phyloP scores from a whole-genome alignment of 2,888 invertebrate genomes.

The Laspeyria flexula region DNA sequence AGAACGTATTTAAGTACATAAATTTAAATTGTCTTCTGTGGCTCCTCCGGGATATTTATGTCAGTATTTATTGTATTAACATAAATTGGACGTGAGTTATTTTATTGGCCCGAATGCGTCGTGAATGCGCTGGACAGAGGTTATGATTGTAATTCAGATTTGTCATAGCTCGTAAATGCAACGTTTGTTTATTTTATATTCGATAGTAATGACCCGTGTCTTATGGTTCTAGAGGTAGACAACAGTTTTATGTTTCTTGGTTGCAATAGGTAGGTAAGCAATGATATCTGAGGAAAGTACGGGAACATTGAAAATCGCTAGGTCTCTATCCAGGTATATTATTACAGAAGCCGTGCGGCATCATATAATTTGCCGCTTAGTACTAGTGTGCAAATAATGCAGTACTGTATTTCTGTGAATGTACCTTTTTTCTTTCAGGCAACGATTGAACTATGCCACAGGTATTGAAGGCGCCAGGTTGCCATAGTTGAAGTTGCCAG shows the following conservation, averaged over 20 bases:
- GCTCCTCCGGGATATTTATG: conserved; percentile 80
- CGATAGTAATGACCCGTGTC: conserved; percentile 24
- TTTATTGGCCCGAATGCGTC: conserved; percentile 79
- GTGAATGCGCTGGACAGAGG: conserved; percentile 77
- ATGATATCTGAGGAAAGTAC: no score
- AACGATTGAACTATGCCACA: no score
- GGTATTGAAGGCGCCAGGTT: no score
- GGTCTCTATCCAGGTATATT: no score
- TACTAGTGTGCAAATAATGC: no score
- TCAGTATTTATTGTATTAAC: conserved; percentile 85
- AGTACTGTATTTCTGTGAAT: no score
- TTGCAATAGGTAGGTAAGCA: no score
- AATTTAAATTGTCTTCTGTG: conserved; percentile 80
- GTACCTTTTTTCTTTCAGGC: no score
- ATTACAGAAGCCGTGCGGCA: no score
- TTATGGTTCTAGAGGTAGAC: conserved; percentile 34
- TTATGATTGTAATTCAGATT: conserved; percentile 81
- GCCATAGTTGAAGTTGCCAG: no score
- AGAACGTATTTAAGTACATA: conserved; percentile 64
- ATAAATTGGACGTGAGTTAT: conserved; percentile 86
- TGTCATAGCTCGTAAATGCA: conserved; percentile 82
- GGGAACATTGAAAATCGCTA: no score
- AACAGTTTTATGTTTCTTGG: conserved; percentile 30
- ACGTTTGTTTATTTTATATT: conserved; percentile 67
- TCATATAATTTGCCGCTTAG: no score